Evolutionary conservation across 1,140 invertebrate species (phyloP).

Genomic region (Rhopalosiphum padi): DNA sequence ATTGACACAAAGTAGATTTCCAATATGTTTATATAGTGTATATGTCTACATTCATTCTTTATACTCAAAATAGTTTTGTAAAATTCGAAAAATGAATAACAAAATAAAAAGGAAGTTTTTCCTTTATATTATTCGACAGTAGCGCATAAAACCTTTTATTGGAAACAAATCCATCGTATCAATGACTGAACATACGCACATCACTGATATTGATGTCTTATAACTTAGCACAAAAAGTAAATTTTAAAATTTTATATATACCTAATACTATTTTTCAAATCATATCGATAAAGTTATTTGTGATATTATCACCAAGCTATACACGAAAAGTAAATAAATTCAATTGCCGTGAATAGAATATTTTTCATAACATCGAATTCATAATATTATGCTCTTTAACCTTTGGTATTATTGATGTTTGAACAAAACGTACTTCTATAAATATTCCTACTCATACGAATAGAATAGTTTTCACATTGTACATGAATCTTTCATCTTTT

Average conservation of each 20-base stretch:
- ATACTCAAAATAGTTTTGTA: not conserved
- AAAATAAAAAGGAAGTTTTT: not conserved
- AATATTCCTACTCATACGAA: not conserved
- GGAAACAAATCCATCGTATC: not conserved
- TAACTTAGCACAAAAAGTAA: not conserved
- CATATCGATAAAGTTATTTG: not conserved
- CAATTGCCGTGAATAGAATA: not conserved
- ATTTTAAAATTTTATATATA: not conserved
- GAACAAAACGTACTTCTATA: not conserved
- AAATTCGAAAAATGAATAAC: not conserved
- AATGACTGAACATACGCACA: not conserved
- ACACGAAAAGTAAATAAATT: not conserved
- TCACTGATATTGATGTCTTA: not conserved
- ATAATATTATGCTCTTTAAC: not conserved
- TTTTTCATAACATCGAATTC: not conserved
- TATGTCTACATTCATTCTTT: not conserved
- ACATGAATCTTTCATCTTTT: no score
- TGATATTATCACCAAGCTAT: not conserved
- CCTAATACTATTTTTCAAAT: not conserved
- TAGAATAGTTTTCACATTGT: not conserved
- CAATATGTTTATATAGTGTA: not conserved
- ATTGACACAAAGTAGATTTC: not conserved
- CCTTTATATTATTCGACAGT: not conserved
- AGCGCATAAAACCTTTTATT: not conserved
- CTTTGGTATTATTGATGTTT: not conserved